Evolutionary conservation across 2,888 invertebrate genomes (phyloP).

Genomic region (Scotopteryx bipunctaria): DNA sequence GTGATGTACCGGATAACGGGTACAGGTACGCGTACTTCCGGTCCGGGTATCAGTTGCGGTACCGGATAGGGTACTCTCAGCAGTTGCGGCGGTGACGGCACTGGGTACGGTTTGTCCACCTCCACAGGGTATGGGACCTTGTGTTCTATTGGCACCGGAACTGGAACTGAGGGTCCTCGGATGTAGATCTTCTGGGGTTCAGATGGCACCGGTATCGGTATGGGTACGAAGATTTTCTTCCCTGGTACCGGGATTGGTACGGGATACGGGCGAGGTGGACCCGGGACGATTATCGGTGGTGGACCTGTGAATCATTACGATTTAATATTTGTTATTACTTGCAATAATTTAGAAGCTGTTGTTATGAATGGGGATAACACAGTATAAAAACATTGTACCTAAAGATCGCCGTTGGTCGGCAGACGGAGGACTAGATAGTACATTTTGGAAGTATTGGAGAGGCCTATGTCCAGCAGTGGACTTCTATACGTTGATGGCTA

Average conservation of each 20-base stretch:
- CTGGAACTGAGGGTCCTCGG: constrained; percentile 49
- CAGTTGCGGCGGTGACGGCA: constrained; percentile 50
- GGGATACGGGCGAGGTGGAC: constrained; percentile 67
- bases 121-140: constrained; percentile 49
- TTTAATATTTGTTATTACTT: no score
- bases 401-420: no score
- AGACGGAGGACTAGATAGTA: no score
- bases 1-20: constrained; percentile 57
- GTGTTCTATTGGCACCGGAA: constrained; percentile 55
- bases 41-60: constrained; percentile 52
- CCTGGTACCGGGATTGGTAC: constrained; percentile 66
- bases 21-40: constrained; percentile 51
- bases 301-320: no score
- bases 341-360: no score
- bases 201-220: constrained; percentile 57
- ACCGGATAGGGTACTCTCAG: constrained; percentile 45
- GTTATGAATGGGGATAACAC: no score
- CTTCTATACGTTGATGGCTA: no score
- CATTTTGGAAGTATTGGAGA: no score
- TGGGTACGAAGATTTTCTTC: constrained; percentile 50
- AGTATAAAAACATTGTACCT: no score
- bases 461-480: no score
- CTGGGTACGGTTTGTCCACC: constrained; percentile 53
- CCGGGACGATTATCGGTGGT: constrained; percentile 61
- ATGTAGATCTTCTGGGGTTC: constrained; percentile 53